A percentile compares a stretch with the other conserved stretches of the same genome.
These are phyloP conservation scores for Oreocharis arfaki DNA, from an alignment of 2,113 vertebrate species.

Conservation along the genomic window DNA sequence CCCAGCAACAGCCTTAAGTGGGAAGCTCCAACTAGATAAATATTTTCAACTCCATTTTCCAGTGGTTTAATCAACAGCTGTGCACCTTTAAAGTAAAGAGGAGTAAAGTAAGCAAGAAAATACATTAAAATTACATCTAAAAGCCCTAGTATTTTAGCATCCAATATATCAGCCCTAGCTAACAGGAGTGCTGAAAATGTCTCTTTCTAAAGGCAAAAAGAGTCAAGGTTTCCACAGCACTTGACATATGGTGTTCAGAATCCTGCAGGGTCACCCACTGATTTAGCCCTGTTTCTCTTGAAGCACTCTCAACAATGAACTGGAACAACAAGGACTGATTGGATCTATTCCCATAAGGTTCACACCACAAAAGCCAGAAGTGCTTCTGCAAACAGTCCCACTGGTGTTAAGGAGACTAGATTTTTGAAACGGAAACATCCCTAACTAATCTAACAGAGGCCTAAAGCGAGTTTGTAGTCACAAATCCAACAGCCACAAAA, in stretches of 20 bases:
- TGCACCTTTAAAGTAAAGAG: conserved; percentile 76
- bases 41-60: conserved; percentile 70
- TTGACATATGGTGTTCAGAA: background rate
- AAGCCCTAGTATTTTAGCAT: background rate
- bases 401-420: background rate
- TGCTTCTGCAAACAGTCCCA: background rate
- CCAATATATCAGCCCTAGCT: background rate
- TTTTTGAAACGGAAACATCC: background rate
- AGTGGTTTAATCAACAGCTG: conserved; percentile 84
- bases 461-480: background rate
- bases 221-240: background rate
- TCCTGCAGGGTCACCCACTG: background rate
- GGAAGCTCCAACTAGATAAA: conserved; percentile 87
- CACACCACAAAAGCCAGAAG: background rate
- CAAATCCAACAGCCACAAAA: background rate
- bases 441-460: background rate
- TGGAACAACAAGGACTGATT: background rate
- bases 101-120: background rate
- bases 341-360: background rate
- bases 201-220: background rate
- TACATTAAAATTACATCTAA: background rate
- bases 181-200: background rate
- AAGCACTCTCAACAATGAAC: background rate
- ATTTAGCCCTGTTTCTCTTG: background rate
- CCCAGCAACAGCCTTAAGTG: conserved; percentile 80